These are phyloP conservation scores for Lysandra bellargus DNA, from an alignment of 2,888 invertebrate genomes.

Conservation along the genomic window DNA sequence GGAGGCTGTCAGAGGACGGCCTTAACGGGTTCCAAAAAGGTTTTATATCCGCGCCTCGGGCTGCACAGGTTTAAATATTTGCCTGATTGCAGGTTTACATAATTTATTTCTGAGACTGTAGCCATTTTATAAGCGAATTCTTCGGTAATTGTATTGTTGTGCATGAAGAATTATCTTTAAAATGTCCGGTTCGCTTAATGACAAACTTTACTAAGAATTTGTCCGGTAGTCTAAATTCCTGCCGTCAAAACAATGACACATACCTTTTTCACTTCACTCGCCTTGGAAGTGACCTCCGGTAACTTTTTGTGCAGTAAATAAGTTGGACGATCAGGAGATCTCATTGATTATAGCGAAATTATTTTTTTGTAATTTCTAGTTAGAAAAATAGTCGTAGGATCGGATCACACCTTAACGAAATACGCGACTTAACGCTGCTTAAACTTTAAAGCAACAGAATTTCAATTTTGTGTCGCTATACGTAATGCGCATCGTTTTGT, in stretches of 20 bases:
- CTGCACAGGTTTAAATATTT: constrained; percentile 60
- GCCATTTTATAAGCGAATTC: constrained; percentile 23
- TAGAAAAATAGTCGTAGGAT: too few species aligned
- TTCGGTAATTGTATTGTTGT: neutral
- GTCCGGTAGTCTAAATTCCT: neutral
- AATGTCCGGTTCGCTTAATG: neutral
- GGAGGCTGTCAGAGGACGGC: constrained; percentile 65
- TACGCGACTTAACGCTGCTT: too few species aligned
- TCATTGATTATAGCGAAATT: neutral
- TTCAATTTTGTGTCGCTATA: neutral
- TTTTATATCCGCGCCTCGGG: constrained; percentile 68
- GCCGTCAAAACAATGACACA: constrained; percentile 7
- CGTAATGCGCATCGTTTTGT: neutral
- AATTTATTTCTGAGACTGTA: constrained; percentile 56
- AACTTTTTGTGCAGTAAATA: too few species aligned
- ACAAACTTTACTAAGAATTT: neutral
- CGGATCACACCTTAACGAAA: too few species aligned
- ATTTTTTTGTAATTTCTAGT: too few species aligned
- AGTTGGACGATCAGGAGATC: neutral
- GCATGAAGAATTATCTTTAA: neutral
- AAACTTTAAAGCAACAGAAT: neutral
- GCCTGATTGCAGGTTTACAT: constrained; percentile 63
- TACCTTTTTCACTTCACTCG: neutral
- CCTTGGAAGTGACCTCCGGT: neutral
- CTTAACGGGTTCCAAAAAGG: constrained; percentile 44